Evolutionary conservation across 64 coral and sea anemone species (phyloP).

Genomic region (Anthopleura sola): DNA sequence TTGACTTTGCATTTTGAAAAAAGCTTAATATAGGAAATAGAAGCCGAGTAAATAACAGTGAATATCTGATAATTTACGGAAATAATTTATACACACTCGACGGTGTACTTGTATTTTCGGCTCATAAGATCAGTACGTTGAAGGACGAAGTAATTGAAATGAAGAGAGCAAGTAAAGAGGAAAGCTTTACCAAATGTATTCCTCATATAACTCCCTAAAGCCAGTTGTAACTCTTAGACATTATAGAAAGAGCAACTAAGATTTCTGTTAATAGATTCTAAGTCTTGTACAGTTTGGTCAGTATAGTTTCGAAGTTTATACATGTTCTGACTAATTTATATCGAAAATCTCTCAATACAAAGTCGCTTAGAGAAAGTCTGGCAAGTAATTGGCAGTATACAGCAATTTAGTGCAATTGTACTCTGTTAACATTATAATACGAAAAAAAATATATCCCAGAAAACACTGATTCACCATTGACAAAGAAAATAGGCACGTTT

Average conservation of each 20-base stretch:
- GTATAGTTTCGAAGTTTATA: not conserved
- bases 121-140: not conserved
- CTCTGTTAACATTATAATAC: not conserved
- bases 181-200: not conserved
- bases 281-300: not conserved
- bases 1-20: slow-evolving; percentile 3
- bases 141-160: not conserved
- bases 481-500: no score
- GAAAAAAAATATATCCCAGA: not conserved
- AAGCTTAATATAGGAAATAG: not conserved
- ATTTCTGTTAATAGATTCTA: not conserved
- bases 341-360: not conserved
- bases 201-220: not conserved
- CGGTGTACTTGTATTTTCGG: not conserved
- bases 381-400: not conserved
- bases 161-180: not conserved
- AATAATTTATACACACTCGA: slow-evolving; percentile 2
- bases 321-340: not conserved
- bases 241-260: not conserved
- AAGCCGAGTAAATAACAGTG: not conserved
- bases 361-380: not conserved
- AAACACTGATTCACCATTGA: no score
- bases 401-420: not conserved
- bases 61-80: not conserved
- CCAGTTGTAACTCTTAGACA: not conserved